Percentiles rank a stretch among this genome's conserved stretches.
Evolutionary conservation across 1,140 invertebrate species (phyloP).

Genomic region (Conus ventricosus): DNA sequence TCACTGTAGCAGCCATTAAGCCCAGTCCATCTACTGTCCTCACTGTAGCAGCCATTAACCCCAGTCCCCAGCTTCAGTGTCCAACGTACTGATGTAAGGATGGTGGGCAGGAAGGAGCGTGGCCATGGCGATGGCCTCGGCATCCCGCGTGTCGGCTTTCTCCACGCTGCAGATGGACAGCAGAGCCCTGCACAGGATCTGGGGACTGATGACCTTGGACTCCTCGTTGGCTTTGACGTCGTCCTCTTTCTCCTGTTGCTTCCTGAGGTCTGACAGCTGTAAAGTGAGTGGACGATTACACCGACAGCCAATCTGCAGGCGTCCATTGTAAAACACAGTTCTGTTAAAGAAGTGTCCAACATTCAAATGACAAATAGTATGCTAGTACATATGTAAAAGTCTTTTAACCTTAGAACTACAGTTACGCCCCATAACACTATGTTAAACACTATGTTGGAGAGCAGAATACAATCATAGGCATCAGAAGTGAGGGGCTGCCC

Average conservation of each 20-base stretch:
- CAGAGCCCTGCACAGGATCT: constrained; percentile 56
- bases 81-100: constrained; percentile 65
- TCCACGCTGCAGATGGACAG: constrained; percentile 57
- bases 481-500: too few relatives aligned
- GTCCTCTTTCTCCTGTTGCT: constrained; percentile 45
- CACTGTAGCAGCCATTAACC: too few relatives aligned
- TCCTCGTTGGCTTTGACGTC: constrained; percentile 48
- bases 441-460: too few relatives aligned
- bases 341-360: neutral
- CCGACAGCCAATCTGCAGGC: neutral
- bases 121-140: constrained; percentile 65
- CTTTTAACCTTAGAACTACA: too few relatives aligned
- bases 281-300: too few relatives aligned
- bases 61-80: too few relatives aligned
- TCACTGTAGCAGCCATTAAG: too few relatives aligned
- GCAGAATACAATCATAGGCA: too few relatives aligned
- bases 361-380: too few relatives aligned
- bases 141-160: constrained; percentile 61
- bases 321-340: neutral
- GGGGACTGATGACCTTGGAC: constrained; percentile 54
- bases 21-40: too few relatives aligned
- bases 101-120: constrained; percentile 67
- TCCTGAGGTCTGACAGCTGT: constrained; percentile 55
- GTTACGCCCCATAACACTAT: too few relatives aligned
- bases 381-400: too few relatives aligned